Conservation (phyloP, 2,113 vertebrate genomes). For the Neodon shergylaensis region DNA sequence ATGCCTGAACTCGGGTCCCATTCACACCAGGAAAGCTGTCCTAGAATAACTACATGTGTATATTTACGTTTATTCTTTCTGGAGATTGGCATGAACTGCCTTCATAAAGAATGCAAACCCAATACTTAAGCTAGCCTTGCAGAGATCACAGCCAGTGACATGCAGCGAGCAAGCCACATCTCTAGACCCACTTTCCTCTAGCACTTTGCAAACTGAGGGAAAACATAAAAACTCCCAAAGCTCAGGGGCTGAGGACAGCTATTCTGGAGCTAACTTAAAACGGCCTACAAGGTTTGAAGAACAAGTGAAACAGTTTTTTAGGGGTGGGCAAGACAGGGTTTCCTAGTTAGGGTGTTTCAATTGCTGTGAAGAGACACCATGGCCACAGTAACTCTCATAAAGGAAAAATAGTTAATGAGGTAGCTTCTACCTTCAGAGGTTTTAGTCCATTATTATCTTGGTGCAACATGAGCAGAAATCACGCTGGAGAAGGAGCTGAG, state of each 20-base stretch:
- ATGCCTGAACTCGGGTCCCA: not conserved
- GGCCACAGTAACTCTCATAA: not conserved
- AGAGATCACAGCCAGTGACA: constrained; percentile 9
- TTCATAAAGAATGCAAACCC: constrained; percentile 20
- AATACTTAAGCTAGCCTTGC: not conserved
- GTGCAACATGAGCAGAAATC: not conserved
- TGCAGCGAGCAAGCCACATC: not conserved
- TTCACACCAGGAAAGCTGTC: not conserved
- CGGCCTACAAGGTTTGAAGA: not conserved
- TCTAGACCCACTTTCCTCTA: not conserved
- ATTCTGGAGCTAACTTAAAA: not conserved
- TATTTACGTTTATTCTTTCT: not conserved
- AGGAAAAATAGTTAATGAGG: not conserved
- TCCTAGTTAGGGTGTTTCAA: not conserved
- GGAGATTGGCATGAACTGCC: not conserved
- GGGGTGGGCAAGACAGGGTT: not conserved
- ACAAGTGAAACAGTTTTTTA: not conserved
- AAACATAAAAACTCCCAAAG: not conserved
- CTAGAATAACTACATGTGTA: not conserved
- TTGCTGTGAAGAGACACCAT: not conserved
- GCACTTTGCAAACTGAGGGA: not conserved
- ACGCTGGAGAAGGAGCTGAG: not conserved
- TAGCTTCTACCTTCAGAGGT: not conserved
- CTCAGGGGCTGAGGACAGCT: not conserved
- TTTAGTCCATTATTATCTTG: not conserved